phyloP scores from a whole-genome alignment of 2,888 invertebrate genomes.

The Allygus modestus region DNA sequence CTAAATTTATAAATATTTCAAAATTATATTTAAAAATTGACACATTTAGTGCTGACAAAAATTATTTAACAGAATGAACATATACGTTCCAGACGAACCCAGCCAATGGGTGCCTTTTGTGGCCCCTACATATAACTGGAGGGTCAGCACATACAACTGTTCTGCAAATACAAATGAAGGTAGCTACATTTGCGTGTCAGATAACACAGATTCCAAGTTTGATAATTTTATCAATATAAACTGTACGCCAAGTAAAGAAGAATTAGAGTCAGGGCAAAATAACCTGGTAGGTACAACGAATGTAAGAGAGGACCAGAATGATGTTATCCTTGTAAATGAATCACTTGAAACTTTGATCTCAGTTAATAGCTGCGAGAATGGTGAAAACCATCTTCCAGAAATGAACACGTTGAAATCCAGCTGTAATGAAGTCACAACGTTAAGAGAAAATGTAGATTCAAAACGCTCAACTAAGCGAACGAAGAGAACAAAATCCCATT shows the following conservation, averaged over 20 bases:
- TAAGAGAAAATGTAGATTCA: too few relatives aligned
- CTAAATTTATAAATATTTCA: too few relatives aligned
- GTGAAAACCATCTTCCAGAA: too few relatives aligned
- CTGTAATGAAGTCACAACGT: too few relatives aligned
- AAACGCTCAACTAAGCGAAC: not conserved
- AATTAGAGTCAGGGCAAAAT: not conserved
- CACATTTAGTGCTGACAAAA: not conserved
- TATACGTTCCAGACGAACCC: not conserved
- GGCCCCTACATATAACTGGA: not conserved
- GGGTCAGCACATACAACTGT: not conserved
- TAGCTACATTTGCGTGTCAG: too few relatives aligned
- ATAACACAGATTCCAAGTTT: too few relatives aligned
- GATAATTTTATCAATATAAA: not conserved
- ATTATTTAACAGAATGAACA: not conserved
- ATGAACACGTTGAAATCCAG: too few relatives aligned
- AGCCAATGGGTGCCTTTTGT: constrained; percentile 1
- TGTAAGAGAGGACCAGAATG: too few relatives aligned
- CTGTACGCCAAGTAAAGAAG: not conserved
- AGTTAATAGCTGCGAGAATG: too few relatives aligned
- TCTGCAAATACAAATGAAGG: not conserved
- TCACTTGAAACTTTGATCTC: too few relatives aligned
- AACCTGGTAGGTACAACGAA: too few relatives aligned
- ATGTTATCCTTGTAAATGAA: too few relatives aligned
- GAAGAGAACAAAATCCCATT: not conserved
- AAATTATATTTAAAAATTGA: not conserved